Percentiles rank a stretch among this genome's conserved stretches.
phyloP scores from a whole-genome alignment of 2,888 invertebrate genomes.

The Orthonychiurus folsomi region DNA sequence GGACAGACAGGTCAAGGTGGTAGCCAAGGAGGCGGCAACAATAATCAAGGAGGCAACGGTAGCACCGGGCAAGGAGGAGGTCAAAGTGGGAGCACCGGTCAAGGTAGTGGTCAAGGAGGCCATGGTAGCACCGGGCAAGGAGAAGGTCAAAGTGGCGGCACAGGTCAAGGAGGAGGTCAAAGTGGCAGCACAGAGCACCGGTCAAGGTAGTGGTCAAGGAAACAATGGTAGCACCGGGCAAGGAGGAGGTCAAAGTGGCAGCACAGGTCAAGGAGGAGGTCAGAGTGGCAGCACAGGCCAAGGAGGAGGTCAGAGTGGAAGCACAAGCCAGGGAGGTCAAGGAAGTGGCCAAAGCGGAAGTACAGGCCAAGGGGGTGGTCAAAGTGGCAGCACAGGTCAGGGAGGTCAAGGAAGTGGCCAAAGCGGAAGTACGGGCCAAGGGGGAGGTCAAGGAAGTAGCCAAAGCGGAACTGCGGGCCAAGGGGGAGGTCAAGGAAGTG shows the following conservation, averaged over 20 bases:
- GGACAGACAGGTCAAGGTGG: neutral
- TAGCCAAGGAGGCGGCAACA: slow-evolving; percentile 9
- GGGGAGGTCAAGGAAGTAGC: neutral
- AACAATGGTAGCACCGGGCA: neutral
- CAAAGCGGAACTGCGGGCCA: neutral
- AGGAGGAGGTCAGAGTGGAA: slow-evolving; percentile 1
- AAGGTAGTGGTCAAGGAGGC: neutral
- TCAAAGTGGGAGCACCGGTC: slow-evolving; percentile 5
- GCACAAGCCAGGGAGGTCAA: neutral
- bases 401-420: slow-evolving; percentile 5
- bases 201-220: neutral
- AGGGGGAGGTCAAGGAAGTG: neutral
- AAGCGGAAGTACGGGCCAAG: neutral
- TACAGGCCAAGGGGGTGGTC: neutral
- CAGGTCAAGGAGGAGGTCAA: neutral
- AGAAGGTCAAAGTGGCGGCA: neutral
- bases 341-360: neutral
- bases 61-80: slow-evolving; percentile 1
- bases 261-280: neutral
- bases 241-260: neutral
- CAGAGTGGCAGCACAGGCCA: slow-evolving; percentile 1
- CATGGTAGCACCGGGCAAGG: neutral
- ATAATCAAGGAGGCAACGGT: neutral
- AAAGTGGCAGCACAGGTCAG: slow-evolving; percentile 2
- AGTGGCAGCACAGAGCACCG: slow-evolving; percentile 10